A percentile compares a stretch with the other conserved stretches of the same genome.
phyloP scores from a whole-genome alignment of 2,797 vertebrate genomes.

The Neomorphus geoffroyi region DNA sequence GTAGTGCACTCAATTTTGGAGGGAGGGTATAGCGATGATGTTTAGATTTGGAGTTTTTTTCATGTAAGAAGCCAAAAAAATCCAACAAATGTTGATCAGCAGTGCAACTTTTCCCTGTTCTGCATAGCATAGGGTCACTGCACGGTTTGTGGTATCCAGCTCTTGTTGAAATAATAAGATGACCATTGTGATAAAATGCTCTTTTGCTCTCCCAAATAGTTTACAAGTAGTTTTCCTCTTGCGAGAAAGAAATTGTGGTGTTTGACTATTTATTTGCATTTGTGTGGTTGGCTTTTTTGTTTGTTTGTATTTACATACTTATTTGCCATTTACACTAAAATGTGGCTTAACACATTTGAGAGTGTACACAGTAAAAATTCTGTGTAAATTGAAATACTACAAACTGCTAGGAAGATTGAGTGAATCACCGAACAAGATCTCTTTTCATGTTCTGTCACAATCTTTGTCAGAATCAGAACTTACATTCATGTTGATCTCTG shows the following conservation, averaged over 20 bases:
- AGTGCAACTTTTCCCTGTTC: background rate
- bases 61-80: background rate
- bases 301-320: background rate
- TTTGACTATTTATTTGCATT: background rate
- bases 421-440: background rate
- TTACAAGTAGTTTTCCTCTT: background rate
- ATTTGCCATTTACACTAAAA: background rate
- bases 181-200: background rate
- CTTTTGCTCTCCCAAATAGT: background rate
- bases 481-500: background rate
- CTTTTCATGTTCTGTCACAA: background rate
- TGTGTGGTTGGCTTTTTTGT: background rate
- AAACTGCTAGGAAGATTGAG: background rate
- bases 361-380: background rate
- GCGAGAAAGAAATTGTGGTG: background rate
- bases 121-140: background rate
- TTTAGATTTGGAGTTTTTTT: background rate
- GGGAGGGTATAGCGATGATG: fast-evolving
- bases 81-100: background rate
- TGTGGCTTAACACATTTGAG: background rate
- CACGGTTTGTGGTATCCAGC: background rate
- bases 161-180: background rate
- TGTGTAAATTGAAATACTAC: background rate
- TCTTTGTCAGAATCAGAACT: background rate
- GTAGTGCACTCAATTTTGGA: background rate